phyloP scores from a whole-genome alignment of 2,888 invertebrate species.

The Rhagium mordax region DNA sequence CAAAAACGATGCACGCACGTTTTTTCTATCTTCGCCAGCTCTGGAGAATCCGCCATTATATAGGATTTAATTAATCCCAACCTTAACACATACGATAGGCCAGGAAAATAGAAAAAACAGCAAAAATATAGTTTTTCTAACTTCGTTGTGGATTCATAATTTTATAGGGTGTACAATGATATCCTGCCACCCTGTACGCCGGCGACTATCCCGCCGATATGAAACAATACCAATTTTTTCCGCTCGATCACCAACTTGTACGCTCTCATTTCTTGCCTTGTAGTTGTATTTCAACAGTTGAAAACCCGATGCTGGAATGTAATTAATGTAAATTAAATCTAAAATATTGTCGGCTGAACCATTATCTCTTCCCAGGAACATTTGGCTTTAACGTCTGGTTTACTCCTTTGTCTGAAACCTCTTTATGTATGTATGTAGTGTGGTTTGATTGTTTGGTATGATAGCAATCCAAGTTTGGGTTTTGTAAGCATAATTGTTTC shows the following conservation, averaged over 20 bases:
- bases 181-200: not conserved
- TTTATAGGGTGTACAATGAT: not conserved
- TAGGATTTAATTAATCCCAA: no score
- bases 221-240: not conserved
- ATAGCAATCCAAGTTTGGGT: slow-evolving; percentile 27
- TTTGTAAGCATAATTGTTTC: slow-evolving; percentile 23
- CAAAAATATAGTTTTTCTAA: no score
- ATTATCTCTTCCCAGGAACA: slow-evolving; percentile 29
- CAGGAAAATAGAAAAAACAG: no score
- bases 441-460: slow-evolving; percentile 25
- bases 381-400: slow-evolving; percentile 28
- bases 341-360: slow-evolving; percentile 26
- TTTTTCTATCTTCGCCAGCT: not conserved
- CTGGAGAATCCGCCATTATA: no score
- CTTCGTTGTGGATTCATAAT: no score
- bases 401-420: slow-evolving; percentile 29
- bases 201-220: not conserved
- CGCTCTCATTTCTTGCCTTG: not conserved
- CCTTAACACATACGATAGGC: no score
- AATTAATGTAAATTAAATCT: slow-evolving; percentile 34
- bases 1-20: not conserved
- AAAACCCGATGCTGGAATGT: slow-evolving; percentile 15
- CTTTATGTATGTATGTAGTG: slow-evolving; percentile 31
- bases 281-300: slow-evolving; percentile 8
- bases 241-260: not conserved